A percentile compares a stretch with the other conserved stretches of the same genome.
phyloP scores from a whole-genome alignment of 1,140 invertebrate genomes.

The Drosophila saltans region DNA sequence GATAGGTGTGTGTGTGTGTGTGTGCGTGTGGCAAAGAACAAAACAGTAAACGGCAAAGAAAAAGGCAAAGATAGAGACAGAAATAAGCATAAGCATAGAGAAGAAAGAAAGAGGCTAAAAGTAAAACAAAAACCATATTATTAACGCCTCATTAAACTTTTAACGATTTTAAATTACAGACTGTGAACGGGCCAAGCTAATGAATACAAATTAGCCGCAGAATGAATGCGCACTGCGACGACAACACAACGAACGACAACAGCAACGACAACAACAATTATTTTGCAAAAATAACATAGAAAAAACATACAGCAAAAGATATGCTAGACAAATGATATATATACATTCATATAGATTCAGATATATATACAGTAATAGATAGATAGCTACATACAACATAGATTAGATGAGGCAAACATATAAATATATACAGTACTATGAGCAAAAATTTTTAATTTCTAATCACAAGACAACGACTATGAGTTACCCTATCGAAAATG shows the following conservation, averaged over 20 bases:
- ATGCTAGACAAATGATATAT: not conserved
- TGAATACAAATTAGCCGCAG: constrained; percentile 77
- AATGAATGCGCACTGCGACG: constrained; percentile 32
- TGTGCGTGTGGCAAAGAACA: too few species aligned
- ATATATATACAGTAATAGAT: not conserved
- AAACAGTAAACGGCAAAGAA: not conserved
- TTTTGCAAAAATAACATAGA: not conserved
- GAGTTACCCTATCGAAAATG: not conserved
- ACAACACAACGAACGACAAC: not conserved
- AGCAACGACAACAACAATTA: not conserved
- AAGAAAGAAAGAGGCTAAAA: constrained; percentile 33
- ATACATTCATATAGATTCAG: not conserved
- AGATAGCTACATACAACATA: not conserved
- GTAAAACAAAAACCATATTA: constrained; percentile 81
- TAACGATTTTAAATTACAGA: constrained; percentile 81
- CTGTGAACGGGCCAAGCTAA: constrained; percentile 67
- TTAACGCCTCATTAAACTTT: constrained; percentile 82
- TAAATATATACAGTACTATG: not conserved
- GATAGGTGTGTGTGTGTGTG: not conserved
- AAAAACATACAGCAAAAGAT: not conserved
- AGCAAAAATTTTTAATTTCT: not conserved
- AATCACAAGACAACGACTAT: not conserved
- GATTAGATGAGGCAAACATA: not conserved
- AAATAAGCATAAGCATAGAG: too few species aligned
- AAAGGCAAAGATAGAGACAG: not conserved